Evolutionary conservation across 1,140 invertebrate genomes (phyloP), one percentile per base, ranked within the genome.

Genomic region (Bombus confusus): DNA sequence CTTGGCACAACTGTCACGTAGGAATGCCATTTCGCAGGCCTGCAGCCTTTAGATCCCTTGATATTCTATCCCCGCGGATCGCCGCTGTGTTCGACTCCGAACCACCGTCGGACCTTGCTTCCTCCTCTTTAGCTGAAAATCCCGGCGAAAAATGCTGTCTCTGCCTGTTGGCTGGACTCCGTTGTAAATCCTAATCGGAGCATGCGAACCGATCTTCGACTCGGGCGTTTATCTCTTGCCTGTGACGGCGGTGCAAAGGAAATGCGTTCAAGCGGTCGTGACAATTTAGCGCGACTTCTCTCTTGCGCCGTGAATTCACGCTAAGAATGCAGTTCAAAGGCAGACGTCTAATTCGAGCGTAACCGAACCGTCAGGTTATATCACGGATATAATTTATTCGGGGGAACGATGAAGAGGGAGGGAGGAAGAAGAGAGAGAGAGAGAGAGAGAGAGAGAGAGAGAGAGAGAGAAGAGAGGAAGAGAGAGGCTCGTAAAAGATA

Each of bases 1-100:
- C 80, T 81, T 80, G 57, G 75, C 78, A 90, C 74, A 83, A 90
- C 76, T 84, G 86, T 91, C 86, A 90, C 88, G 88, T 88, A 86
- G 83, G 78, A 86, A 87, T 82, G 81, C 81, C 78, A 88, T 88
- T 90, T 86, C 82, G 77, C 89, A 15, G 77, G 68, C 47, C 78
- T 72, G 57, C 71, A 5, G 83, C 75, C 77, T 85, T 85, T 80
- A 85, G 83, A 85, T 80, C 66, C 78, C 83, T 41, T 64, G 83
- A 85, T 85, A 73, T 80, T 80, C 77, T 80, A 64, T 80, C 47
- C 77, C 52, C 22, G 74, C 31, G 76, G 64, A 79, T 72, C 66
- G 76, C 15, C 47, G n/a, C 43, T 47, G 2, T 34, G 73, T 25
- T 37, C 18, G 15, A 25, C 15, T 13, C 73, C 43, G 15, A 52